These are phyloP conservation scores for Drosophila saltans DNA, from an alignment of 1,140 invertebrate species.

Conservation along the genomic window DNA sequence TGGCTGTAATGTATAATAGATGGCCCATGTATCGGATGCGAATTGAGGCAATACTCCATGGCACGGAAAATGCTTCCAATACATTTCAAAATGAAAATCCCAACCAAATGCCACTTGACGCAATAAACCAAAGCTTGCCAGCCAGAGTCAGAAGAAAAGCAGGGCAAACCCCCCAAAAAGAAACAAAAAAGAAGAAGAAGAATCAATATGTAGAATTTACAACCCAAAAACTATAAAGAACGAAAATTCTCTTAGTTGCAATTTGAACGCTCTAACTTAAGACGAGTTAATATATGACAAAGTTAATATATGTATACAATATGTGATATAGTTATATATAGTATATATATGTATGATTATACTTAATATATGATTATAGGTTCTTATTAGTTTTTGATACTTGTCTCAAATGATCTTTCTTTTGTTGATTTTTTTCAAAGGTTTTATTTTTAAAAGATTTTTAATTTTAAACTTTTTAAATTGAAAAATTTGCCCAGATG, in stretches of 20 bases:
- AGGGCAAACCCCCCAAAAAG: conserved; percentile 17
- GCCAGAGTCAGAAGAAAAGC: conserved; percentile 22
- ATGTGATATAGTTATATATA: too few relatives aligned
- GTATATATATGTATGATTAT: too few relatives aligned
- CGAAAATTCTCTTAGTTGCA: neutral
- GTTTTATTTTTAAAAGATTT: too few relatives aligned
- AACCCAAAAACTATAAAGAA: neutral
- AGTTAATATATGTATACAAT: too few relatives aligned
- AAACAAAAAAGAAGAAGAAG: neutral
- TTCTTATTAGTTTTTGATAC: too few relatives aligned
- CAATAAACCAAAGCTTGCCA: conserved; percentile 68
- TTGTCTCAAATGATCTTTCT: too few relatives aligned
- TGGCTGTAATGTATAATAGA: conserved; percentile 75
- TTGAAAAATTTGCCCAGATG: too few relatives aligned
- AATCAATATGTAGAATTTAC: conserved; percentile 1
- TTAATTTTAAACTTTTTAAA: too few relatives aligned
- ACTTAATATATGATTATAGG: too few relatives aligned
- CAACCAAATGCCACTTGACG: conserved; percentile 79
- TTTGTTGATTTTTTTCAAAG: too few relatives aligned
- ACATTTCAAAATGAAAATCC: conserved; percentile 81
- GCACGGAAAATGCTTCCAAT: conserved; percentile 51
- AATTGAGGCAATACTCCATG: conserved; percentile 60
- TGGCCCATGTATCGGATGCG: conserved; percentile 68
- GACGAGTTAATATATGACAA: too few relatives aligned
- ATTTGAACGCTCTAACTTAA: neutral